phyloP scores from a whole-genome alignment of 1,140 invertebrate genomes.

The Planococcus citri region DNA sequence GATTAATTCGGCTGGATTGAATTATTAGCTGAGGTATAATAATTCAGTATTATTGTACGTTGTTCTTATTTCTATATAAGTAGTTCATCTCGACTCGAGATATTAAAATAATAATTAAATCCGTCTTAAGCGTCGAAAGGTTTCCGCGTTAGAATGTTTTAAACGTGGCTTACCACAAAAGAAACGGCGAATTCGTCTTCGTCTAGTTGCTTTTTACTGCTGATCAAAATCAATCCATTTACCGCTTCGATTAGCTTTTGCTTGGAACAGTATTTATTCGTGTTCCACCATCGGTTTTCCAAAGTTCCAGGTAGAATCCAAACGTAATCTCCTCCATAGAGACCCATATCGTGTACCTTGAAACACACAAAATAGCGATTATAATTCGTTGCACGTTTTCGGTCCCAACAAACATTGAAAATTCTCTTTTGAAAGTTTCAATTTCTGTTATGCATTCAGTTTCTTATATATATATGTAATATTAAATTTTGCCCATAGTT shows the following conservation, averaged over 20 bases:
- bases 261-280: not conserved
- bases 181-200: not conserved
- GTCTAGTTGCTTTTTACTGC: not conserved
- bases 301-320: not conserved
- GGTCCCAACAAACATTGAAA: not conserved
- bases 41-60: too few species aligned
- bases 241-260: not conserved
- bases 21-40: too few species aligned
- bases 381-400: constrained; percentile 6
- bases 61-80: too few species aligned
- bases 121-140: too few species aligned
- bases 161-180: constrained; percentile 1
- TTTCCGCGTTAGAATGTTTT: too few species aligned
- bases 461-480: not conserved
- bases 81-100: too few species aligned
- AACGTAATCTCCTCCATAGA: not conserved
- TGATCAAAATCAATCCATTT: not conserved
- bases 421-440: not conserved
- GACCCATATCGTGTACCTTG: not conserved
- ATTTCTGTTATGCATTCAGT: not conserved
- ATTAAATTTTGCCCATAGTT: not conserved
- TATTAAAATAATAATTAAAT: too few species aligned
- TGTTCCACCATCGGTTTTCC: not conserved
- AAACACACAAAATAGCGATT: not conserved
- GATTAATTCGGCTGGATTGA: too few species aligned